Percentiles rank a stretch among this genome's conserved stretches.
These are phyloP conservation scores for Xerus rutilus DNA, from an alignment of 2,797 vertebrate species.

Conservation along the genomic window DNA sequence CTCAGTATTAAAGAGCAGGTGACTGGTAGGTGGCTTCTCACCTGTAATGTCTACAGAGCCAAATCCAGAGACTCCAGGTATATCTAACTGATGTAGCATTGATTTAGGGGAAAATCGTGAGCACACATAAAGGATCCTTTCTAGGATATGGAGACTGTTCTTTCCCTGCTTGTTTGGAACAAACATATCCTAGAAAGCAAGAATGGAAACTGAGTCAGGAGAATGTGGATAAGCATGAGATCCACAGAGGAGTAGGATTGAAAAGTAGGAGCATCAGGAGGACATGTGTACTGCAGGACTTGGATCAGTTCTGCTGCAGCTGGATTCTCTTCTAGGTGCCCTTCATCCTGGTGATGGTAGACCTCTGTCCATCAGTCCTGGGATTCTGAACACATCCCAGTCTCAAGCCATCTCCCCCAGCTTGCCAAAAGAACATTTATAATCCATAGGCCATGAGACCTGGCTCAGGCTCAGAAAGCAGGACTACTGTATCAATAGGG, in stretches of 20 bases:
- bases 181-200: neutral
- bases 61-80: neutral
- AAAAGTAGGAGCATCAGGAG: neutral
- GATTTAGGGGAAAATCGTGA: neutral
- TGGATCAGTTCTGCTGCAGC: rapidly evolving
- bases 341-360: neutral
- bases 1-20: neutral
- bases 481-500: neutral
- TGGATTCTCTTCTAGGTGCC: neutral
- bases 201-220: neutral
- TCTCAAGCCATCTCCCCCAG: neutral
- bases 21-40: neutral
- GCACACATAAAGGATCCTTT: neutral
- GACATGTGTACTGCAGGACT: rapidly evolving
- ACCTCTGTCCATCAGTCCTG: neutral
- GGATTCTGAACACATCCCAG: neutral
- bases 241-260: too few species aligned
- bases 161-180: too few species aligned
- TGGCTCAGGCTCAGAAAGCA: neutral
- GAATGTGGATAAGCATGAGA: neutral
- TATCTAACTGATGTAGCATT: neutral
- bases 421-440: neutral
- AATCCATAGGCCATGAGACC: neutral
- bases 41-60: rapidly evolving
- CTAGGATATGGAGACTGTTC: too few species aligned